These are phyloP conservation scores for Cryptoblepharus egeriae DNA, from an alignment of 2,797 vertebrate genomes.

Conservation along the genomic window DNA sequence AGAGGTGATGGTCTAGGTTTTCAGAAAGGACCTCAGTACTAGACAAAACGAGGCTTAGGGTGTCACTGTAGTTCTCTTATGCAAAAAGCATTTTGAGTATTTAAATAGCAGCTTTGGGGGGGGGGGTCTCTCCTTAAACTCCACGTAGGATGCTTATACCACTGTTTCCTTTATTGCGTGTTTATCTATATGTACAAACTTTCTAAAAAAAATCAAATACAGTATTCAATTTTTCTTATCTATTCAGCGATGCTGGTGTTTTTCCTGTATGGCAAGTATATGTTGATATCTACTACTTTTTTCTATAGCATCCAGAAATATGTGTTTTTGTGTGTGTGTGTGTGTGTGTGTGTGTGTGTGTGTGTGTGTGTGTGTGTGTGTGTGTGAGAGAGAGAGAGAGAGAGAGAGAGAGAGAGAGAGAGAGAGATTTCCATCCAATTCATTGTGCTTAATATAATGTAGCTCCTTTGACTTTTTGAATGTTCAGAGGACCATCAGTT, in stretches of 20 bases:
- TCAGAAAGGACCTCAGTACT: conserved; percentile 73
- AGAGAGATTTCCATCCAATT: no score
- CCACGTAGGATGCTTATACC: conserved; percentile 89
- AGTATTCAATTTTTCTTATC: conserved; percentile 92
- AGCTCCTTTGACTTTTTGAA: neutral
- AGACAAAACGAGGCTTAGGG: conserved; percentile 72
- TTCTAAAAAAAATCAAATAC: conserved; percentile 92
- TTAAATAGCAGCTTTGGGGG: conserved; percentile 82
- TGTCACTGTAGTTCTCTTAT: conserved; percentile 86
- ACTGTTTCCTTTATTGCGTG: conserved; percentile 89
- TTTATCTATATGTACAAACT: conserved; percentile 94
- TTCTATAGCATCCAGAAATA: neutral
- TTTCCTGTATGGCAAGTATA: conserved; percentile 62
- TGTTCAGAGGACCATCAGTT: neutral
- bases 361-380: no score
- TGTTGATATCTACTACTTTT: neutral
- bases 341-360: no score
- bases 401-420: no score
- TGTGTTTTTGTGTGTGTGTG: no score
- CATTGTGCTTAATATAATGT: neutral
- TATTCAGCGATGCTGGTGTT: conserved; percentile 78
- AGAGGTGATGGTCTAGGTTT: conserved; percentile 84
- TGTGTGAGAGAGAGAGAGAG: no score
- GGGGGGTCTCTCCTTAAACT: conserved; percentile 81
- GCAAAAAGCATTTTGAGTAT: conserved; percentile 86